phyloP scores from a whole-genome alignment of 2,888 invertebrate genomes.

The Teleogryllus oceanicus region DNA sequence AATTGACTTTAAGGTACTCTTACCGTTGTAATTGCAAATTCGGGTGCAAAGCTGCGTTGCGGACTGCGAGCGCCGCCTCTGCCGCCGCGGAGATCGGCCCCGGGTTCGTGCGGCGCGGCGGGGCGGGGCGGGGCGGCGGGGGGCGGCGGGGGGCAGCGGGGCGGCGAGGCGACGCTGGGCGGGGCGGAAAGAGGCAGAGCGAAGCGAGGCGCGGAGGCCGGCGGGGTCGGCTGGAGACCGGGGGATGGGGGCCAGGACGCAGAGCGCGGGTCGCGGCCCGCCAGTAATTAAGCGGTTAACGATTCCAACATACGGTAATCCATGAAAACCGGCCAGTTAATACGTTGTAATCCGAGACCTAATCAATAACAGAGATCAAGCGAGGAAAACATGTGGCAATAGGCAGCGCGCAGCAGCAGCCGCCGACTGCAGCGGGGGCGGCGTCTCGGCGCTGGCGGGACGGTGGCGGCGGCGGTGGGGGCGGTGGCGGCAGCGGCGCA shows the following conservation, averaged over 20 bases:
- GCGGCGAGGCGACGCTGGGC: neutral
- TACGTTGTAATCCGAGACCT: constrained; percentile 18
- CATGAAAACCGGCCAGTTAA: constrained; percentile 18
- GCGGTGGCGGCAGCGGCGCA: neutral
- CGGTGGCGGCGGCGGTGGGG: neutral
- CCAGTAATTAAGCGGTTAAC: constrained; percentile 18
- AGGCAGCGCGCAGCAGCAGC: neutral
- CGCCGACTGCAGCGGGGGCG: neutral
- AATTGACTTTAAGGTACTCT: neutral
- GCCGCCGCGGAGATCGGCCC: neutral
- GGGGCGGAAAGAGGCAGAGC: neutral
- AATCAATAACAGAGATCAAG: constrained; percentile 18
- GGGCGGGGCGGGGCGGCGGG: neutral
- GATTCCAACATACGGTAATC: constrained; percentile 18
- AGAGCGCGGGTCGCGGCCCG: neutral
- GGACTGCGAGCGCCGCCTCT: neutral
- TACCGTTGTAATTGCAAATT: neutral
- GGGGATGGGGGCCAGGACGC: neutral
- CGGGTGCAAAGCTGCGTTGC: neutral
- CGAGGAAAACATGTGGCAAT: constrained; percentile 7
- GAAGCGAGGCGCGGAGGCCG: neutral
- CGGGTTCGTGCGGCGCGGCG: neutral
- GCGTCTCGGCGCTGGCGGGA: neutral
- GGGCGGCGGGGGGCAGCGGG: neutral
- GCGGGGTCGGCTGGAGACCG: neutral